Conservation (phyloP, 2,113 vertebrate species). For the Empidonax alnorum region DNA sequence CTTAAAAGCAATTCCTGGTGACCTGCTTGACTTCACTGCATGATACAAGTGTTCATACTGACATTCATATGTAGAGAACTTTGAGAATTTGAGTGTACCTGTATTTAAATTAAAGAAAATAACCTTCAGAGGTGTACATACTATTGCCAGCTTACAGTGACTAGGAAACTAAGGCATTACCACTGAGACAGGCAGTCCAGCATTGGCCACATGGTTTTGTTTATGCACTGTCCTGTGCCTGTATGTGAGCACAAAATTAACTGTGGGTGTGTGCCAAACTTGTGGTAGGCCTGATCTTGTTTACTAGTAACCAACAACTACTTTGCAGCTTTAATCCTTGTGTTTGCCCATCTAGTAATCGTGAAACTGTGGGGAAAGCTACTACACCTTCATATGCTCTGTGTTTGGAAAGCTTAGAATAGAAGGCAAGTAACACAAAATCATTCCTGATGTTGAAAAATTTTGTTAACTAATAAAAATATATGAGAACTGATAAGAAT, state of each 20-base stretch:
- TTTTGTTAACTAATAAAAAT: neutral
- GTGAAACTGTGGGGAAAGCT: neutral
- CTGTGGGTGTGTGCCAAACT: neutral
- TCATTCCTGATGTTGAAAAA: neutral
- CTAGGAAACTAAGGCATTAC: neutral
- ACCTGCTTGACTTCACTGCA: neutral
- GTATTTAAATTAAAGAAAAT: neutral
- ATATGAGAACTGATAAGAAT: neutral
- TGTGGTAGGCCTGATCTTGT: neutral
- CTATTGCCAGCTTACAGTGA: neutral
- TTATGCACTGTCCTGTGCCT: neutral
- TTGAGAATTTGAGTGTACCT: neutral
- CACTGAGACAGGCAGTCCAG: neutral
- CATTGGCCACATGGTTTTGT: neutral
- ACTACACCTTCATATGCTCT: neutral
- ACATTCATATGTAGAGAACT: neutral
- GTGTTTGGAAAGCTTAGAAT: neutral
- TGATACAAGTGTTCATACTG: neutral
- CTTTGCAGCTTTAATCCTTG: neutral
- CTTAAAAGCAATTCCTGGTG: neutral
- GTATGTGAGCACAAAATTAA: neutral
- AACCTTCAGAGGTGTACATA: neutral
- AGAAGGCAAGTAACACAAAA: neutral
- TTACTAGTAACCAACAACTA: neutral
- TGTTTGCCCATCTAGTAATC: neutral